A percentile compares a stretch with the other conserved stretches of the same genome.
Conservation (phyloP, 1,140 invertebrate genomes). For the Ectropis grisescens region DNA sequence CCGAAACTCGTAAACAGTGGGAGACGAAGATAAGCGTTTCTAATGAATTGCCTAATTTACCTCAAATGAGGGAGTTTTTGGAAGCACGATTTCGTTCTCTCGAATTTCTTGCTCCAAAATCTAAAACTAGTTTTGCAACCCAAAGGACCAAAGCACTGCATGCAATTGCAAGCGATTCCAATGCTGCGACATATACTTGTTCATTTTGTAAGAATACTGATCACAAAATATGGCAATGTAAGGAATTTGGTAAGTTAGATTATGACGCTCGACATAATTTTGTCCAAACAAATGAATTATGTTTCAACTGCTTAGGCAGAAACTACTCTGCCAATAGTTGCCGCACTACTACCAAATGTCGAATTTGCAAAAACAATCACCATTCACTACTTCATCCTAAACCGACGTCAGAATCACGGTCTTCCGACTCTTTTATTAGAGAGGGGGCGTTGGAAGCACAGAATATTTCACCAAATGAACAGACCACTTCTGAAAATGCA, state of each 20-base stretch:
- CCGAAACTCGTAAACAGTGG: background rate
- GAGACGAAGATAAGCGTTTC: background rate
- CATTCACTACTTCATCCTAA: conserved; percentile 11
- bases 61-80: background rate
- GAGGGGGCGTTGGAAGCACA: background rate
- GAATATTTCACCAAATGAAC: no score
- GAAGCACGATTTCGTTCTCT: background rate
- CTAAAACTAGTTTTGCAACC: no score
- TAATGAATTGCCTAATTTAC: background rate
- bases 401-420: background rate
- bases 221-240: conserved; percentile 12
- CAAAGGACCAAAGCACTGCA: no score
- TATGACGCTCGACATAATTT: conserved; percentile 6
- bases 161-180: no score
- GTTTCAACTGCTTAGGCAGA: conserved; percentile 15
- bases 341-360: conserved; percentile 3
- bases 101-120: background rate
- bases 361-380: conserved; percentile 9
- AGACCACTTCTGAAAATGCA: no score
- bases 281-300: conserved; percentile 8
- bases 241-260: conserved; percentile 8
- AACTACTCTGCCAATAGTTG: conserved; percentile 9
- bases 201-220: conserved; percentile 7
- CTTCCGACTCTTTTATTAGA: no score
- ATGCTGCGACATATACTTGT: background rate